phyloP scores from a whole-genome alignment of 2,113 vertebrate genomes.

The Myrmecobius fasciatus region DNA sequence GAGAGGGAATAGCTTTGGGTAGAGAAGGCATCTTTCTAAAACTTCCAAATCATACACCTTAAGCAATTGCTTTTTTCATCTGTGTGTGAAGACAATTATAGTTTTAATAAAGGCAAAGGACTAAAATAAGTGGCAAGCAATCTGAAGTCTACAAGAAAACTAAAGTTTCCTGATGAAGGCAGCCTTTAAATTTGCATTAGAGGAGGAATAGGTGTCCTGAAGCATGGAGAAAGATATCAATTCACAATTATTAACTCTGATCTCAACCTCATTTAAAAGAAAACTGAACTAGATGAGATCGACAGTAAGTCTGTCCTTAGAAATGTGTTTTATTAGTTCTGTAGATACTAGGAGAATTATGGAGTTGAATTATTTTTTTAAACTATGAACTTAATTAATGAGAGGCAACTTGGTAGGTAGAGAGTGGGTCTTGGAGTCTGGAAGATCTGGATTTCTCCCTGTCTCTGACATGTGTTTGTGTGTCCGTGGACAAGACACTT shows the following conservation, averaged over 20 bases:
- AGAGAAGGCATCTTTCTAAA: neutral
- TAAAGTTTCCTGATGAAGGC: constrained; percentile 72
- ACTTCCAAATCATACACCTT: constrained; percentile 59
- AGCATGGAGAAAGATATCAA: constrained; percentile 17
- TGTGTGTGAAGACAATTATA: constrained; percentile 3
- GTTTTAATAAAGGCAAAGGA: constrained; percentile 62
- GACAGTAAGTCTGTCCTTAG: constrained; percentile 37
- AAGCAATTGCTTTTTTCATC: constrained; percentile 25
- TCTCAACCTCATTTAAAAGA: constrained; percentile 72
- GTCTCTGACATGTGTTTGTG: neutral
- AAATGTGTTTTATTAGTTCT: neutral
- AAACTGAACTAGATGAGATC: constrained; percentile 57
- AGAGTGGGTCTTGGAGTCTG: constrained; percentile 30
- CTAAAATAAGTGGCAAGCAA: constrained; percentile 59
- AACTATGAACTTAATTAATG: neutral
- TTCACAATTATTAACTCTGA: constrained; percentile 31
- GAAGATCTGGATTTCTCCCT: neutral
- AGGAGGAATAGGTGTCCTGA: constrained; percentile 23
- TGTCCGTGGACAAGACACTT: neutral
- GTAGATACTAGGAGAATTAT: neutral
- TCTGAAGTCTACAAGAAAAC: constrained; percentile 76
- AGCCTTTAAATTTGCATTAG: constrained; percentile 68
- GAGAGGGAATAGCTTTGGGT: neutral
- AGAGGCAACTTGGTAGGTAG: neutral
- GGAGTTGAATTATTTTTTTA: constrained; percentile 7